Conservation (phyloP, 2,888 invertebrate genomes). For the Agonum fuliginosum region DNA sequence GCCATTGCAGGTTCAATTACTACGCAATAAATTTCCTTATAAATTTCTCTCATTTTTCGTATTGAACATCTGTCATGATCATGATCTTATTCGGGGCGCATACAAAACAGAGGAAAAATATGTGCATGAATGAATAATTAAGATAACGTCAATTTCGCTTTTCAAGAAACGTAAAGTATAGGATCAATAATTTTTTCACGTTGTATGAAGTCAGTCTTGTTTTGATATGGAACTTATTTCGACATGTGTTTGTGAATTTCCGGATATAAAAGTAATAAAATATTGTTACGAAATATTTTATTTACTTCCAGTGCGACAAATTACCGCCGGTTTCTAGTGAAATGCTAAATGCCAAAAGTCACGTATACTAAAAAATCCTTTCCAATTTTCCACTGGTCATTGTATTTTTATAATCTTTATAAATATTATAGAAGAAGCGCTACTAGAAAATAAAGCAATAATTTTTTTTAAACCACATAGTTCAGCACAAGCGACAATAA, state of each 20-base stretch:
- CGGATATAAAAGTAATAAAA: conserved; percentile 30
- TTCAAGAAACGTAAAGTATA: conserved; percentile 2
- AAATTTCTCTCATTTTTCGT: conserved; percentile 21
- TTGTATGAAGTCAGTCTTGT: not conserved
- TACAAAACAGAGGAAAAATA: conserved; percentile 1
- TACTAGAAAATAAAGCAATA: no score
- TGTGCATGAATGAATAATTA: conserved; percentile 2
- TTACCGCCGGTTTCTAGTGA: not conserved
- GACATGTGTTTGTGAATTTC: conserved; percentile 15
- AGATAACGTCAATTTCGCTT: conserved; percentile 29
- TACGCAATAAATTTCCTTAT: conserved; percentile 24
- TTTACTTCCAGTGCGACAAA: conserved; percentile 3
- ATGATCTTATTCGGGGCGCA: not conserved
- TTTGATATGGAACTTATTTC: conserved; percentile 6
- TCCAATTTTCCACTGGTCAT: no score
- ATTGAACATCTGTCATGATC: conserved; percentile 37
- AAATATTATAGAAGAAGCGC: no score
- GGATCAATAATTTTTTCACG: not conserved
- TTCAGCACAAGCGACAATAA: no score
- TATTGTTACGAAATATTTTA: conserved; percentile 28
- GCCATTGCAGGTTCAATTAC: conserved; percentile 8
- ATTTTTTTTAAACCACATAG: no score
- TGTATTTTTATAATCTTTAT: not conserved
- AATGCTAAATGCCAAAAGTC: conserved; percentile 3
- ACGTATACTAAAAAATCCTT: no score